Percentiles rank a stretch among this genome's conserved stretches.
Evolutionary conservation across 1,140 invertebrate species (phyloP).

Genomic region (Euura lappo): DNA sequence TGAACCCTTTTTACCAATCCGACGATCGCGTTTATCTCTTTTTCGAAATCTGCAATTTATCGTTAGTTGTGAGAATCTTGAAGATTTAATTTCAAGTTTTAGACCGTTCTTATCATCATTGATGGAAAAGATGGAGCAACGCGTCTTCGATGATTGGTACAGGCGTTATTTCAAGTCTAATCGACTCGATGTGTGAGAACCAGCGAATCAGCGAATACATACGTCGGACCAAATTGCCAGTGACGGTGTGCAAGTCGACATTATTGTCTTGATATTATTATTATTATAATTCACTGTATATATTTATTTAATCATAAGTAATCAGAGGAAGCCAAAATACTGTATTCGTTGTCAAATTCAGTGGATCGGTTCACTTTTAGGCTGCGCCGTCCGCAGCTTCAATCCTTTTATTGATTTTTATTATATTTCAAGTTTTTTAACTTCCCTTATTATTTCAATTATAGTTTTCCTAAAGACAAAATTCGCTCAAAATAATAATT

Average conservation of each 20-base stretch:
- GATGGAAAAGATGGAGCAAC: neutral
- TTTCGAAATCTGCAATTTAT: neutral
- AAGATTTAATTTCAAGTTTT: too few species aligned
- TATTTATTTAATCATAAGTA: neutral
- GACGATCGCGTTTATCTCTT: neutral
- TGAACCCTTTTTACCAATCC: neutral
- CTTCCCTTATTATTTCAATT: too few species aligned
- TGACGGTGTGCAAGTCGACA: neutral
- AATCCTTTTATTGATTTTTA: too few species aligned
- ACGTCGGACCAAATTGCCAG: slow-evolving; percentile 42
- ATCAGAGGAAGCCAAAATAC: neutral
- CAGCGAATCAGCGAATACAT: slow-evolving; percentile 18
- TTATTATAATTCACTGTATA: neutral
- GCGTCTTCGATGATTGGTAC: slow-evolving; percentile 29
- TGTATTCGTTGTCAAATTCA: neutral
- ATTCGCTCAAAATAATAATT: too few species aligned
- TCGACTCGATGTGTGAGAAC: neutral
- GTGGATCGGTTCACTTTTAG: too few species aligned
- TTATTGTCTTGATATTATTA: neutral
- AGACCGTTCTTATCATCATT: neutral
- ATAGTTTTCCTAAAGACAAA: too few species aligned
- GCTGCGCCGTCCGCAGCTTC: too few species aligned
- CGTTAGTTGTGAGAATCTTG: too few species aligned
- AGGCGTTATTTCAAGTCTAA: slow-evolving; percentile 32
- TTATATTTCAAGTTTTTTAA: too few species aligned